Percentiles rank a stretch among this genome's conserved stretches.
These are phyloP conservation scores for Campaea margaritaria DNA, from an alignment of 2,888 invertebrate genomes.

Conservation along the genomic window DNA sequence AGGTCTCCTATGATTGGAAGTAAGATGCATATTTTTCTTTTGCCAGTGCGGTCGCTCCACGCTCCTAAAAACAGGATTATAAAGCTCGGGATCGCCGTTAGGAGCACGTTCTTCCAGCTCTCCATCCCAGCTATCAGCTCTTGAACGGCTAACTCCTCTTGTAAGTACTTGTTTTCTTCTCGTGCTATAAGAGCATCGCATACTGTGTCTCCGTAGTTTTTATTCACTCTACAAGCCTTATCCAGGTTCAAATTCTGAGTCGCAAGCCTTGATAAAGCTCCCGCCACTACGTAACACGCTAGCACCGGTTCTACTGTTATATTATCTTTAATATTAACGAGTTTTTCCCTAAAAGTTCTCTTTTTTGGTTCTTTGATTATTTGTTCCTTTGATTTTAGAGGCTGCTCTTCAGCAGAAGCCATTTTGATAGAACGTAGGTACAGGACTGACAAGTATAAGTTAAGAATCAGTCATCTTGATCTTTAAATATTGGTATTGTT, in stretches of 20 bases:
- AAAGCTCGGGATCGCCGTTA: conserved; percentile 82
- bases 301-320: conserved; percentile 88
- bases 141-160: conserved; percentile 86
- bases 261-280: conserved; percentile 88
- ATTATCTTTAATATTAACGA: conserved; percentile 79
- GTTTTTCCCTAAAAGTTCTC: conserved; percentile 73
- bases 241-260: conserved; percentile 93
- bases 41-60: conserved; percentile 86
- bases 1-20: conserved; percentile 84
- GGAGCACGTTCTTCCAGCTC: conserved; percentile 82
- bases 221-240: conserved; percentile 93
- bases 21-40: conserved; percentile 84
- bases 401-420: conserved; percentile 63
- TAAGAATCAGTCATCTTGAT: conserved; percentile 36
- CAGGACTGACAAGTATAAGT: conserved; percentile 41
- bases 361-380: conserved; percentile 49
- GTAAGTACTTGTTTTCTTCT: conserved; percentile 87
- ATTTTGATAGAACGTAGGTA: conserved; percentile 48
- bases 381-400: conserved; percentile 53
- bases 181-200: conserved; percentile 90
- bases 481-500: conserved; percentile 53
- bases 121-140: conserved; percentile 83
- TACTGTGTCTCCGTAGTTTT: conserved; percentile 87
- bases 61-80: conserved; percentile 85
- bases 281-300: conserved; percentile 87